phyloP scores from a whole-genome alignment of 2,113 vertebrate species.

The Morone chrysops region DNA sequence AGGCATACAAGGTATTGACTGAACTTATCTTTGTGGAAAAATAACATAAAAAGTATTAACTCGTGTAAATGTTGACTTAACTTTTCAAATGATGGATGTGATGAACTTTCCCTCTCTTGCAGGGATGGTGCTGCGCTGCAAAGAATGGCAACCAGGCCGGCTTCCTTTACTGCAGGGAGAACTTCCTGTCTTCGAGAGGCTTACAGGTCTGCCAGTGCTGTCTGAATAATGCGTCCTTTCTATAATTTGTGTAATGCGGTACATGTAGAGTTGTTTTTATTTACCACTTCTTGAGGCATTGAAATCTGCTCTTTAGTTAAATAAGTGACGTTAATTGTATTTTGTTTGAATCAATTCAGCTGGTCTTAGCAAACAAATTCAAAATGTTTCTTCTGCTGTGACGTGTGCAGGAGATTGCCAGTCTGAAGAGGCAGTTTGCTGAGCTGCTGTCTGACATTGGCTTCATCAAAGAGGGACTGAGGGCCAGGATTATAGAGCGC shows the following conservation, averaged over 20 bases:
- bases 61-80: neutral
- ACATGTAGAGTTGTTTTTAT: neutral
- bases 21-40: too few relatives aligned
- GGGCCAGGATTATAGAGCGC: constrained; percentile 92
- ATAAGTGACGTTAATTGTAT: neutral
- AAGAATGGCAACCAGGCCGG: constrained; percentile 86
- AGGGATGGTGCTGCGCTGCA: constrained; percentile 91
- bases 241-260: neutral
- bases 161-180: constrained; percentile 92
- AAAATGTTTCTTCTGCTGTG: neutral
- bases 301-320: neutral
- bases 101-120: neutral
- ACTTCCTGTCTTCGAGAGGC: constrained; percentile 92
- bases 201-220: constrained; percentile 86
- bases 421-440: constrained; percentile 95
- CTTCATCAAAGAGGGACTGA: constrained; percentile 94
- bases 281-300: too few relatives aligned
- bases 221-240: neutral
- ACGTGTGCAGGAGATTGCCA: constrained; percentile 91
- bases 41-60: neutral
- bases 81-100: neutral
- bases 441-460: constrained; percentile 98
- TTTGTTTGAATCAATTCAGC: neutral
- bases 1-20: constrained; percentile 91
- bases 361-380: neutral